Percentiles rank a stretch among this genome's conserved stretches.
Evolutionary conservation across 2,113 vertebrate species (phyloP).

Genomic region (Helogale parvula): DNA sequence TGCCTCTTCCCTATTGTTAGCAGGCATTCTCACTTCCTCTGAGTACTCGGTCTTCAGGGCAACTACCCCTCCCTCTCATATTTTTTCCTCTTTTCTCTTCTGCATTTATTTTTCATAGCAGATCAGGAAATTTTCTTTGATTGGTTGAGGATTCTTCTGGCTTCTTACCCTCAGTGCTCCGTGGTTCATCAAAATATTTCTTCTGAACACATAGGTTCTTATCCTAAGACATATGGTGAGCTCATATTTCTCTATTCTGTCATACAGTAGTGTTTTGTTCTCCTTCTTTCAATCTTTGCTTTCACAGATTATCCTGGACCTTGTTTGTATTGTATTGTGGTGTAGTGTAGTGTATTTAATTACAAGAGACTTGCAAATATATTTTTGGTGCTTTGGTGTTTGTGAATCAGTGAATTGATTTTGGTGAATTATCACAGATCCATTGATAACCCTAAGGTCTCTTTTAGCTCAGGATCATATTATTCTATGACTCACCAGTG

Average conservation of each 20-base stretch:
- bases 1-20: neutral
- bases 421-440: neutral
- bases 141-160: neutral
- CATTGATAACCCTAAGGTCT: neutral
- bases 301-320: neutral
- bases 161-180: neutral
- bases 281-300: neutral
- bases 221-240: neutral
- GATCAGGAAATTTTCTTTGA: neutral
- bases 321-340: neutral
- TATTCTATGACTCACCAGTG: neutral
- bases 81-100: neutral
- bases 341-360: neutral
- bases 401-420: constrained; percentile 15
- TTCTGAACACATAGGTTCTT: neutral
- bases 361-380: neutral
- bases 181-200: neutral
- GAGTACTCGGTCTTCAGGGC: neutral
- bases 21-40: neutral
- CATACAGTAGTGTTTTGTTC: neutral
- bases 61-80: neutral
- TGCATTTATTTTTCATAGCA: neutral
- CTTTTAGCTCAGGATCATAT: neutral
- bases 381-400: neutral
- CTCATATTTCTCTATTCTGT: neutral